Conservation (phyloP, 2,888 invertebrate genomes). For the Ennomos erosarius region DNA sequence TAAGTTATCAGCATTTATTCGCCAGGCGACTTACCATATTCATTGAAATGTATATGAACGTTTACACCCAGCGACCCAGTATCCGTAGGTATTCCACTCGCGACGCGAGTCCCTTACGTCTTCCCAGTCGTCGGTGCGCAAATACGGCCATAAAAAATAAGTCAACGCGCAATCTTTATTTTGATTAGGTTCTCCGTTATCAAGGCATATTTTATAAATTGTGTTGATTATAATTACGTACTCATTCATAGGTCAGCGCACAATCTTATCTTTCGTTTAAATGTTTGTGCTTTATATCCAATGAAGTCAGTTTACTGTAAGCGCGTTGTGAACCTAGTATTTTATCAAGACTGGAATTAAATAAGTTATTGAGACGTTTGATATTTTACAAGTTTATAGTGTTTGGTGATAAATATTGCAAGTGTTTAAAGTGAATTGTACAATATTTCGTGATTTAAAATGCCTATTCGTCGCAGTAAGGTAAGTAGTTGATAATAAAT, state of each 20-base stretch:
- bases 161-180: constrained; percentile 69
- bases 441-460: constrained; percentile 53
- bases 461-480: constrained; percentile 80
- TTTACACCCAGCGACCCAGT: constrained; percentile 65
- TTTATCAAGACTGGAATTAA: constrained; percentile 48
- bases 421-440: constrained; percentile 42
- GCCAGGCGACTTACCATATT: constrained; percentile 73
- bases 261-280: constrained; percentile 81
- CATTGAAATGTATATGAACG: constrained; percentile 71
- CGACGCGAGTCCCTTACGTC: constrained; percentile 40
- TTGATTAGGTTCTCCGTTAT: constrained; percentile 71
- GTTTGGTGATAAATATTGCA: constrained; percentile 34
- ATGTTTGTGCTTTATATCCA: constrained; percentile 79
- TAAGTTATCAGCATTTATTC: constrained; percentile 70
- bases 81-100: constrained; percentile 61
- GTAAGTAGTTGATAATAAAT: constrained; percentile 51
- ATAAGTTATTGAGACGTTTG: constrained; percentile 13
- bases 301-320: constrained; percentile 78
- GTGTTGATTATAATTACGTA: constrained; percentile 72
- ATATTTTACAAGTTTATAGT: constrained; percentile 20
- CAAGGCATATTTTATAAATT: constrained; percentile 73
- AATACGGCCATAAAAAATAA: constrained; percentile 52
- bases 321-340: constrained; percentile 67
- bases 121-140: constrained; percentile 51
- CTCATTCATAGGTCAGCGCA: constrained; percentile 68